phyloP scores from a whole-genome alignment of 2,113 vertebrate genomes.

The Tangachromis dhanisi region DNA sequence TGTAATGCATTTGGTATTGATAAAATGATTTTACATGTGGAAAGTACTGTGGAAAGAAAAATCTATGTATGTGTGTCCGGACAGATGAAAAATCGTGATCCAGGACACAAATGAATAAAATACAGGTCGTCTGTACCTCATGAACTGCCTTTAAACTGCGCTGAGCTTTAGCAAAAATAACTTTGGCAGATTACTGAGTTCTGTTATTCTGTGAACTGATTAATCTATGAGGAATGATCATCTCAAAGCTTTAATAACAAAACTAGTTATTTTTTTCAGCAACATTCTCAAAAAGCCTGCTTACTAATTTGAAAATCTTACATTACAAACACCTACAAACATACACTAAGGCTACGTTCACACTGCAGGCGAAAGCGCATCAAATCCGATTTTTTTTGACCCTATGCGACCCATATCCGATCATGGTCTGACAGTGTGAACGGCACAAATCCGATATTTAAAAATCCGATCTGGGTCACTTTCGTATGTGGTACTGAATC shows the following conservation, averaged over 20 bases:
- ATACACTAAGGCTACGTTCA: not conserved
- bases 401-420: not conserved
- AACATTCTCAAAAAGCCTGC: not conserved
- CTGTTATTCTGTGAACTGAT: not conserved
- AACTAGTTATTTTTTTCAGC: not conserved
- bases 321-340: not conserved
- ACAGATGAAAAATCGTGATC: not conserved
- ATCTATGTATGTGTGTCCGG: not conserved
- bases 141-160: not conserved
- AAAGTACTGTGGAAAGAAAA: not conserved
- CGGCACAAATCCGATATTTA: accelerated
- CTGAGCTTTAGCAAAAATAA: not conserved
- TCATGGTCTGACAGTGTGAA: accelerated
- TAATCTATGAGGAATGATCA: not conserved
- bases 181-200: not conserved
- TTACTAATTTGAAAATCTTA: not conserved
- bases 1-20: not conserved
- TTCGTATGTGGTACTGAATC: not conserved
- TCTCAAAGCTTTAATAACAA: not conserved
- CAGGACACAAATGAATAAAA: not conserved
- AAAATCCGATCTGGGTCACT: not conserved
- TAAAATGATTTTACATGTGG: not conserved
- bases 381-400: accelerated
- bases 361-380: not conserved
- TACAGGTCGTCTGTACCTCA: not conserved